phyloP scores from a whole-genome alignment of 2,113 vertebrate genomes.

The Chinchilla lanigera region DNA sequence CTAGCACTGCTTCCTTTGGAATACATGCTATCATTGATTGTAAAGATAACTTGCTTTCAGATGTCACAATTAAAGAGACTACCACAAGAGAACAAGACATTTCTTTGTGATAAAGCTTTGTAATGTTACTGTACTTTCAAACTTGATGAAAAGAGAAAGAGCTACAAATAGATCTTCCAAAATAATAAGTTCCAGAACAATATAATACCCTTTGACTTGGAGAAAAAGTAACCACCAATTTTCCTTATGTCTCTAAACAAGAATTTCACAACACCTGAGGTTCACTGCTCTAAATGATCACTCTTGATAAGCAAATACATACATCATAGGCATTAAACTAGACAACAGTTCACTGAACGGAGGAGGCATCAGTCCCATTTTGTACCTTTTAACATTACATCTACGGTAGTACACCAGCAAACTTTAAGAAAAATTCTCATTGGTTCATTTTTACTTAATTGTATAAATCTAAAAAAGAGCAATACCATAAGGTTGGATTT shows the following conservation, averaged over 20 bases:
- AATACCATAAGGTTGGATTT: background rate
- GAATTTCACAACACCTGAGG: background rate
- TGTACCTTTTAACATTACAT: background rate
- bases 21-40: background rate
- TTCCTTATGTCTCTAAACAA: background rate
- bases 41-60: background rate
- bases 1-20: background rate
- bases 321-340: background rate
- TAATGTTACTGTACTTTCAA: background rate
- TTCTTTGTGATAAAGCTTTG: background rate
- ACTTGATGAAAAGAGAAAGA: conserved; percentile 7
- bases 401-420: background rate
- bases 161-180: background rate
- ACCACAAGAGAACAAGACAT: background rate
- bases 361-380: background rate
- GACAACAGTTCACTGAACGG: background rate
- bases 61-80: background rate
- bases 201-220: background rate
- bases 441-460: conserved; percentile 13
- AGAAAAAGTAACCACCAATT: conserved; percentile 26
- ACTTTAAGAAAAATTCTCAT: background rate
- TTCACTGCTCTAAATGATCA: background rate
- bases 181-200: conserved; percentile 7
- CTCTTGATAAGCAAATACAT: conserved; percentile 44
- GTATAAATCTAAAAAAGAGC: background rate